Base-by-base conservation (phyloP, 2,888 invertebrate genomes). In the Seladonia tumulorum region DNA sequence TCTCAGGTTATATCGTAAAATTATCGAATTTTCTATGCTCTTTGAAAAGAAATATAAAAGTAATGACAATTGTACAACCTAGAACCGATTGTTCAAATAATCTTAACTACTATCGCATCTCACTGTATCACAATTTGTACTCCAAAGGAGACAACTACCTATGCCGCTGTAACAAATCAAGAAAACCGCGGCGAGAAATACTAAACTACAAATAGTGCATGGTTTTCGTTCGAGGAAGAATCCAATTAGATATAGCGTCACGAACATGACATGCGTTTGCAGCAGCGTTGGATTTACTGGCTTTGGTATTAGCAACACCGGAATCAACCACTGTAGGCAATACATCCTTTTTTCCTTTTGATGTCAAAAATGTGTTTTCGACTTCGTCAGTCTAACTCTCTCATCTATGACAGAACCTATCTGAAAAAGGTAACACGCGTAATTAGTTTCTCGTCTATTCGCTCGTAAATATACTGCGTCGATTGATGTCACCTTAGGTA, bases 151-250 rank as follows among this genome's bases (percentile, higher is more conserved):
- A 95, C 99, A 99, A 95, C 98, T 98, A 39, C 99, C 99, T 81
- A 98, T 97, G 86, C 99, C 99, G 95, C 98, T 98, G 96, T 99
- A 99, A 96, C 99, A 99, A 88, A 99, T 97, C 35, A 99, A 96
- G 93, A 98, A 98, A 80, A 99, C 98, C 39, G 99, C 98, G 63
- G 98, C 97, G 78, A 99, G 95, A 95, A 99, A 99, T 90, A 99
- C 98, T 79, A 99, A 96, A 94, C 98, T 98, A 96, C 99, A 99
- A 89, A 99, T 98, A 75, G 99, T 99, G 95, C 99, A 99, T 0
- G 99, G 99, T 95, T 98, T 99, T 93, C 99, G 96, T 94, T 99
- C 99, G 92, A 99, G 96, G 95, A 99, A 99, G 96, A 99, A 99
- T 92, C 99, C 99, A 91, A 99, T 97, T 91, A 99, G 96, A 95